Evolutionary conservation across 2,113 vertebrate species (phyloP), one percentile per base, ranked within the genome.

Genomic region (Nibea albiflora): DNA sequence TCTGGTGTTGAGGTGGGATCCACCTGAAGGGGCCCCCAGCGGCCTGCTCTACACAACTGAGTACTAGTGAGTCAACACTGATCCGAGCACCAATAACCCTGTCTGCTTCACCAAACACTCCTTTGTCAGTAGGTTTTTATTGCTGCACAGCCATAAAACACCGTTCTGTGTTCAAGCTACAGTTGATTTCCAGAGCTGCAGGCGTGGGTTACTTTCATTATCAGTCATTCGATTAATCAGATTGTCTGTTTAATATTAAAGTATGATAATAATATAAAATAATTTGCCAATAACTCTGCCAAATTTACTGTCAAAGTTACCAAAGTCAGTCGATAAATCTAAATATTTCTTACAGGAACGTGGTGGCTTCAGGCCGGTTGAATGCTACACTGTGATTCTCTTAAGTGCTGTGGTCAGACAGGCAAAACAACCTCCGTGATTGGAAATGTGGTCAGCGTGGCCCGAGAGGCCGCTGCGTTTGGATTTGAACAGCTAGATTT

Each of bases 1-100:
- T 17, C 67, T 94, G 72, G 73, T 90, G 61, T 73, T 95, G 60
- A 35, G 28, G 7, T 95, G 94, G 94, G 84, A 85, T 42, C 50
- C 88, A 35, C 85, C 92, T 39, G 46, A 31, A 10, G 81, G 39
- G 10, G 28, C 62, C 7, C 0, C 61, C 6, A 4, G 39, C 1
- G n/a, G 22, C 10, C 44, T 89, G 5, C 5, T 35, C 12, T 95
- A 94, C 81, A 91, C 86, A 1, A 57, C 89, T 0, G 49, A 80
- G 76, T 81, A 63, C 39, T 76, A 0, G 94, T 93, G 73, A 89
- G 92, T 88, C 47, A 11, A 20, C 24, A 16, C 1, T 4, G 1
- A n/a, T 7, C 57, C n/a, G 8, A 11, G 20, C 5, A 49, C 26
- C 24, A 20, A 7, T 24, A 24, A 42, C 3, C 44, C 14, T 62